Evolutionary conservation across 2,113 vertebrate species (phyloP).

Genomic region (Apodemus sylvaticus): DNA sequence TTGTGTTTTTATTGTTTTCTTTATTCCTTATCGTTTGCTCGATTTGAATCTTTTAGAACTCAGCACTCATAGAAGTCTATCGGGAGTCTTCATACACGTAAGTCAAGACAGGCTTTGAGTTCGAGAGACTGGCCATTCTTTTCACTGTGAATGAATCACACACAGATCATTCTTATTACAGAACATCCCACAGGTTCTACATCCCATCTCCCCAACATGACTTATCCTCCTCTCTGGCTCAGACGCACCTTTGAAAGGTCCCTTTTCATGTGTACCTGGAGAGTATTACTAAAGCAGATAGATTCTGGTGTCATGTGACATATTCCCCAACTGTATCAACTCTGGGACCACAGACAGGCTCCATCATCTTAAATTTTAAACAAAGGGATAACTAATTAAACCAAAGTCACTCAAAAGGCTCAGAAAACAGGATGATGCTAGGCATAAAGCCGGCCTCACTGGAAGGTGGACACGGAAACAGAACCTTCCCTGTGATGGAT

Average conservation of each 20-base stretch:
- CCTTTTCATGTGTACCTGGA: background rate
- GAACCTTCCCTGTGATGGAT: constrained; percentile 39
- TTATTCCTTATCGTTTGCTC: background rate
- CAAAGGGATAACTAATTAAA: constrained; percentile 48
- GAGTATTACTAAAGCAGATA: background rate
- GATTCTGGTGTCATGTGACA: background rate
- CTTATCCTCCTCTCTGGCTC: background rate
- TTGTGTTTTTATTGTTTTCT: background rate
- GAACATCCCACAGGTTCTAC: background rate
- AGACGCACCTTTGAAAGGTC: background rate
- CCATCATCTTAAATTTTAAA: constrained; percentile 16
- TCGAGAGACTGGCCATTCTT: background rate
- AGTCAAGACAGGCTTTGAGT: constrained; percentile 13
- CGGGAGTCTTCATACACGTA: background rate
- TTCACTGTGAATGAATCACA: background rate
- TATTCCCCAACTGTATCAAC: background rate
- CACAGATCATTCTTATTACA: constrained; percentile 3
- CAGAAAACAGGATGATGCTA: background rate
- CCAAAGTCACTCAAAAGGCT: constrained; percentile 30
- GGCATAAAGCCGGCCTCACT: constrained; percentile 12
- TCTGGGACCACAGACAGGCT: background rate
- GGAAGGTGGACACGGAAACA: constrained; percentile 18
- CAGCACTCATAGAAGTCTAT: constrained; percentile 21
- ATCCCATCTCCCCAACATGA: background rate
- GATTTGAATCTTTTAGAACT: constrained; percentile 6